Percentiles rank a stretch among this genome's conserved stretches.
phyloP scores from a whole-genome alignment of 2,113 vertebrate genomes.

The Anoplopoma fimbria region DNA sequence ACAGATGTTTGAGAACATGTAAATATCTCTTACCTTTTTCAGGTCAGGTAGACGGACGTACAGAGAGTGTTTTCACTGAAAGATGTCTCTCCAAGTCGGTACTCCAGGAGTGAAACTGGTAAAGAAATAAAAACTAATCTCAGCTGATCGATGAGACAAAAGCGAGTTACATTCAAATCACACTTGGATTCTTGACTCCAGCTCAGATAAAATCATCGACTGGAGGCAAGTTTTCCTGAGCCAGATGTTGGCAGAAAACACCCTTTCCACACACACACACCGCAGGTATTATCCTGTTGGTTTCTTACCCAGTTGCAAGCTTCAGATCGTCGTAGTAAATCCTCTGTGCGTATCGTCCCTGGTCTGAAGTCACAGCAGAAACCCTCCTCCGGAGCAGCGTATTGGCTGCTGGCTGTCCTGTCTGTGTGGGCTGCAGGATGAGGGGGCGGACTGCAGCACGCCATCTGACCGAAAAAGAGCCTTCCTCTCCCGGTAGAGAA shows the following conservation, averaged over 20 bases:
- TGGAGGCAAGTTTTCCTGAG: constrained; percentile 5
- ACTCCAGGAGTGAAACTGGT: constrained; percentile 22
- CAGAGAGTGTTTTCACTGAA: constrained; percentile 35
- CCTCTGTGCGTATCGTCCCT: constrained; percentile 70
- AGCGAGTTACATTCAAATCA: neutral
- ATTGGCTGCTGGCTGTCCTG: constrained; percentile 86
- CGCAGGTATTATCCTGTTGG: constrained; percentile 27
- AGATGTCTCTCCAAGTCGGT: constrained; percentile 35
- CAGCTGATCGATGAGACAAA: neutral
- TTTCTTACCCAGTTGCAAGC: constrained; percentile 57
- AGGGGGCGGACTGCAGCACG: constrained; percentile 88
- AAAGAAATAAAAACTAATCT: constrained; percentile 14
- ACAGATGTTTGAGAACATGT: neutral
- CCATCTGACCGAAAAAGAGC: constrained; percentile 90
- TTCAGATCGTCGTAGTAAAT: constrained; percentile 75
- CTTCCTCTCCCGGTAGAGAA: constrained; percentile 86
- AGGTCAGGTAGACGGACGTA: constrained; percentile 24
- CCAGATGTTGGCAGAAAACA: constrained; percentile 55
- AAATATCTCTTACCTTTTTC: constrained; percentile 62
- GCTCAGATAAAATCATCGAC: constrained; percentile 31
- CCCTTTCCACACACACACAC: constrained; percentile 9
- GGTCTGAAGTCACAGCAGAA: constrained; percentile 81
- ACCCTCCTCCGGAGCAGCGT: constrained; percentile 82
- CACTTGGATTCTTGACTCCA: neutral
- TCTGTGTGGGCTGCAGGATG: constrained; percentile 87